phyloP scores from a whole-genome alignment of 35 echinoderm and acorn worm genomes.

The Ophiothrix spiculata region DNA sequence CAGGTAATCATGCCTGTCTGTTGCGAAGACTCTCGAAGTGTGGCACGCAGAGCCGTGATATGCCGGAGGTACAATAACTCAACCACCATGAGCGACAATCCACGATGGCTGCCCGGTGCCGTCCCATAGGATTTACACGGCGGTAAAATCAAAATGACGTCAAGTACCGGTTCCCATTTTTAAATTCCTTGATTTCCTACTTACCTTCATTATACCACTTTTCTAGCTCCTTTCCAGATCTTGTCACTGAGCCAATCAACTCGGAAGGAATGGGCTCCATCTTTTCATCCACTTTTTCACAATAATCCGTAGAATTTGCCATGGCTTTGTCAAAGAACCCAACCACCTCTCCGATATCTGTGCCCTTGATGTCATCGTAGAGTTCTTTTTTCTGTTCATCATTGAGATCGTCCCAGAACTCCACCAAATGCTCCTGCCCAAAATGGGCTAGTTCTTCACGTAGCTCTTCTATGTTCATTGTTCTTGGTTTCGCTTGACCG shows the following conservation, averaged over 20 bases:
- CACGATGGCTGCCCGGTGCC: no score
- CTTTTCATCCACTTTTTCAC: constrained; percentile 74
- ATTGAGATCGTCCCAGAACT: constrained; percentile 81
- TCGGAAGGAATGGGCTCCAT: constrained; percentile 96
- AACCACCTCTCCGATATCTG: constrained; percentile 66
- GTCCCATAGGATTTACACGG: no score
- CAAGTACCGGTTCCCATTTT: no score
- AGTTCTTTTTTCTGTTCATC: constrained; percentile 46
- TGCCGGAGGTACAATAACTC: no score
- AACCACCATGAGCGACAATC: no score
- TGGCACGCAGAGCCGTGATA: no score
- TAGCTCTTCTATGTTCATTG: constrained; percentile 70
- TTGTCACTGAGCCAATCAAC: constrained; percentile 79
- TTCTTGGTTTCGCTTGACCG: no score
- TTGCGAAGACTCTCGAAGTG: no score
- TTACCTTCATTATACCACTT: constrained; percentile 87
- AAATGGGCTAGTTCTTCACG: constrained; percentile 57
- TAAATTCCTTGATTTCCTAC: no score
- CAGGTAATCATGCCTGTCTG: no score
- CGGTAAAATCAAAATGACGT: no score
- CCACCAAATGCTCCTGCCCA: constrained; percentile 80
- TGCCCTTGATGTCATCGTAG: constrained; percentile 78
- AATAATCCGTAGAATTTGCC: constrained; percentile 8
- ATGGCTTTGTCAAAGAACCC: constrained; percentile 69
- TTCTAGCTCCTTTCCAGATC: constrained; percentile 71